Conservation (phyloP, 2,113 vertebrate genomes). For the Dicentrarchus labrax region DNA sequence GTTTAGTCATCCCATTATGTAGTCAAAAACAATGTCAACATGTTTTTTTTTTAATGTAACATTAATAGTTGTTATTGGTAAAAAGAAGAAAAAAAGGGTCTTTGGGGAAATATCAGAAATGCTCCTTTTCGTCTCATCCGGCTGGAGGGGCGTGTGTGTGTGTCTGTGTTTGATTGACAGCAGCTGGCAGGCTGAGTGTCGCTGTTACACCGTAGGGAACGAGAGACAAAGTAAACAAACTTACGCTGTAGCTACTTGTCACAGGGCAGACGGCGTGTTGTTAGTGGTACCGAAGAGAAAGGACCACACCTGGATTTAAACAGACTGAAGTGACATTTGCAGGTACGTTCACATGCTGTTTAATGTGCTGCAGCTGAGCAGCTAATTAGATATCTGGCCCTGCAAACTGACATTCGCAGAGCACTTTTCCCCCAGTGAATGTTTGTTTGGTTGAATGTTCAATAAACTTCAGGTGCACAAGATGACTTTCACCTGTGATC, state of each 20-base stretch:
- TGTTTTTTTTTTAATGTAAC: background rate
- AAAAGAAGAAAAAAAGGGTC: background rate
- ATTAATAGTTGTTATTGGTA: background rate
- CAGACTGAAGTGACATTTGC: background rate
- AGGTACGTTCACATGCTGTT: background rate
- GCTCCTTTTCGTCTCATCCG: background rate
- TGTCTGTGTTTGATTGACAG: conserved; percentile 15
- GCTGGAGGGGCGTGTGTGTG: background rate
- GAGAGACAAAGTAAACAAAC: background rate
- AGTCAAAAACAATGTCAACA: background rate
- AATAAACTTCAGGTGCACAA: background rate
- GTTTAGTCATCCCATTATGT: background rate
- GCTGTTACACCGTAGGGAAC: background rate
- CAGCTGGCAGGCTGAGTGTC: background rate
- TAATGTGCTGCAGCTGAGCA: background rate
- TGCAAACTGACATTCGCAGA: background rate
- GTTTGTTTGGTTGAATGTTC: background rate
- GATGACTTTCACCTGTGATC: background rate
- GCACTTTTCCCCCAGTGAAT: background rate
- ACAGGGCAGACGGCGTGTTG: background rate
- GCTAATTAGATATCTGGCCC: background rate
- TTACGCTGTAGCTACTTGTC: background rate
- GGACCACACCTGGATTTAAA: background rate
- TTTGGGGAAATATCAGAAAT: background rate
- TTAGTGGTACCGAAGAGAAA: background rate